phyloP scores from a whole-genome alignment of 2,888 invertebrate genomes.

The Ichneumoninae sp. region DNA sequence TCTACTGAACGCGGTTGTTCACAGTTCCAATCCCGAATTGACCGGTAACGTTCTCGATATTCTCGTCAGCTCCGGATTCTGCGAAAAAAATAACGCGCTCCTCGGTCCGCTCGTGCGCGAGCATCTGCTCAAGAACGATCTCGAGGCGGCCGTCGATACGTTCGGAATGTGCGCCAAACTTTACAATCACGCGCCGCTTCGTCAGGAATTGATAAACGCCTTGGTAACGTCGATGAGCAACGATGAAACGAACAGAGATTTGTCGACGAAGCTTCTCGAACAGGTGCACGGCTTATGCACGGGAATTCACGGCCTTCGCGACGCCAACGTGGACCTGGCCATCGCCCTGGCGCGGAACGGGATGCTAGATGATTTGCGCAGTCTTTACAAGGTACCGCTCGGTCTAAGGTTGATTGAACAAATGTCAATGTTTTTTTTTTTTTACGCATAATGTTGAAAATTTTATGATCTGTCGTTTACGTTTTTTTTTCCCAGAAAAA shows the following conservation, averaged over 20 bases:
- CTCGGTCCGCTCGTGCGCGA: constrained; percentile 88
- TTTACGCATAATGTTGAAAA: background rate
- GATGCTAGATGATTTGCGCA: constrained; percentile 73
- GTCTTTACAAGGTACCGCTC: constrained; percentile 65
- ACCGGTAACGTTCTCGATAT: constrained; percentile 86
- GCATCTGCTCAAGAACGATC: constrained; percentile 85
- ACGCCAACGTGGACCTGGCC: constrained; percentile 34
- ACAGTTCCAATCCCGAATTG: constrained; percentile 81
- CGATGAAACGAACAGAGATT: constrained; percentile 13
- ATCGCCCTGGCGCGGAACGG: constrained; percentile 57
- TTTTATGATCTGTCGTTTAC: background rate
- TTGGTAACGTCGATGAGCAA: constrained; percentile 71
- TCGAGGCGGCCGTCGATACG: constrained; percentile 86
- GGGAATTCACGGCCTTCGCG: constrained; percentile 8
- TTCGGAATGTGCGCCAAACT: constrained; percentile 85
- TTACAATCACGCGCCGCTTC: constrained; percentile 88
- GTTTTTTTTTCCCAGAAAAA: constrained; percentile 33
- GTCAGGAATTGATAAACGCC: constrained; percentile 87
- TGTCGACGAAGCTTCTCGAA: constrained; percentile 52
- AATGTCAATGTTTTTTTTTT: background rate
- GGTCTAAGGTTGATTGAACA: background rate
- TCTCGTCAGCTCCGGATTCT: constrained; percentile 86
- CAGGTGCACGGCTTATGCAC: constrained; percentile 65
- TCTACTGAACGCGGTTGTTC: constrained; percentile 86
- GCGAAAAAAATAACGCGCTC: constrained; percentile 86